Evolutionary conservation across 2,888 invertebrate species (phyloP), one percentile per base, ranked within the genome.

Genomic region (Cremastinae sp.): DNA sequence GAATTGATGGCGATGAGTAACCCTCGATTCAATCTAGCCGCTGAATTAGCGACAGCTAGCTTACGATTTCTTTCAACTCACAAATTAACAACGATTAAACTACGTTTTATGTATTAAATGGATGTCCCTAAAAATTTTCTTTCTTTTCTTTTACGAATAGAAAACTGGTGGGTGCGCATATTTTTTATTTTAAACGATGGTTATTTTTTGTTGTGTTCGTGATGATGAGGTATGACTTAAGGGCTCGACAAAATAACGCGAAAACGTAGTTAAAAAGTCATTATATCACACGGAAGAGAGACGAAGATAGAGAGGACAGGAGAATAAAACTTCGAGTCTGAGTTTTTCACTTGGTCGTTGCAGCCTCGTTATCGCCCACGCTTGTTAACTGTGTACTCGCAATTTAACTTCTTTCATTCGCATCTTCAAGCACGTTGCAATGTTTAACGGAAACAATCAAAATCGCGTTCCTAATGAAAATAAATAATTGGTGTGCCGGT

Each of bases 281-380:
- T 78, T 78, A 74, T 74, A 43, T 66, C 64, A 65, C 2, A 53
- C 9, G 18, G 39, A 43, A 35, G 47, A 45, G 53, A 28, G 41
- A 22, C 45, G 20, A 49, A 47, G 51, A 18, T 56, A 28, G 58
- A 51, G 28, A 58, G 66, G 20, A 16, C 8, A 43, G 16, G 47
- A 35, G 43, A 20, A 41, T 35, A 9, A 56, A 39, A 59, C 61
- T 43, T 69, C 68, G 76, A 70, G 78, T 75, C 70, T 51, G 69
- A 28, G 72, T 69, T 83, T 80, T 80, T 80, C 69, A 70, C 80
- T 78, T 76, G 80, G 80, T 74, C 79, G 74, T 78, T 41, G 78
- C 81, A 74, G 74, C 72, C 81, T 86, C 83, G 85, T 87, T 85
- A 85, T 83, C 86, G 85, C 87, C 86, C 83, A 87, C 87, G 83